Evolutionary conservation across 2,888 invertebrate genomes (phyloP).

Genomic region (Cylindroiulus punctatus): DNA sequence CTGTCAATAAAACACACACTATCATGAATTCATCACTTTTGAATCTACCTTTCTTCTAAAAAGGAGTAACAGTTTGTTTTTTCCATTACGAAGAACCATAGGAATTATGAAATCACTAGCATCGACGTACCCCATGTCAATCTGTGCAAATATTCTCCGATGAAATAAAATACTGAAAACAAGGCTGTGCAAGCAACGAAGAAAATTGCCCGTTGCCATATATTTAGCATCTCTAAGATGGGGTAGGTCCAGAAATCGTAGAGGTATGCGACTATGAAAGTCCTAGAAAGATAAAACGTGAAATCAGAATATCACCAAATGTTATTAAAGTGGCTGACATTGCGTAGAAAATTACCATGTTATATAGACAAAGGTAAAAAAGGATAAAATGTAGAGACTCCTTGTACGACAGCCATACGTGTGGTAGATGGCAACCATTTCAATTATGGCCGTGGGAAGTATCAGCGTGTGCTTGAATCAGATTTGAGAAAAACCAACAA

Average conservation of each 20-base stretch:
- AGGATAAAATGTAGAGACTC: constrained; percentile 73
- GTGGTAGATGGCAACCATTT: constrained; percentile 79
- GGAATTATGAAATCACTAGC: neutral
- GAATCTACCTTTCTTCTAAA: too few relatives aligned
- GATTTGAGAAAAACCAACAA: neutral
- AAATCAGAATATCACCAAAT: constrained; percentile 58
- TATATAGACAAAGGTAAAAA: constrained; percentile 78
- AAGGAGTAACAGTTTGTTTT: too few relatives aligned
- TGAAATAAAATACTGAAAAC: constrained; percentile 75
- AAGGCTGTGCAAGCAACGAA: constrained; percentile 69
- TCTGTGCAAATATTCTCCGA: constrained; percentile 79
- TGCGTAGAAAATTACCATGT: constrained; percentile 72
- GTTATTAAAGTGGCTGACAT: neutral
- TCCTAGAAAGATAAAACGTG: constrained; percentile 37
- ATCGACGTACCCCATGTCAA: constrained; percentile 76
- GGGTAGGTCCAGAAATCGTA: constrained; percentile 87
- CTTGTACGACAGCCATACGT: constrained; percentile 77
- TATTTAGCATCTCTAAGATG: constrained; percentile 79
- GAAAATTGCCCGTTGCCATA: constrained; percentile 79
- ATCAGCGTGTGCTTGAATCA: constrained; percentile 78
- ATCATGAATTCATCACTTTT: neutral
- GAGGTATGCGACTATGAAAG: constrained; percentile 47
- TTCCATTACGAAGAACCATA: too few relatives aligned
- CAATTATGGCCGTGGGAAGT: constrained; percentile 79
- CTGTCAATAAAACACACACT: neutral